Percentiles rank a stretch among this genome's conserved stretches.
These are phyloP conservation scores for Mixornis gularis DNA, from an alignment of 2,113 vertebrate genomes.

Conservation along the genomic window DNA sequence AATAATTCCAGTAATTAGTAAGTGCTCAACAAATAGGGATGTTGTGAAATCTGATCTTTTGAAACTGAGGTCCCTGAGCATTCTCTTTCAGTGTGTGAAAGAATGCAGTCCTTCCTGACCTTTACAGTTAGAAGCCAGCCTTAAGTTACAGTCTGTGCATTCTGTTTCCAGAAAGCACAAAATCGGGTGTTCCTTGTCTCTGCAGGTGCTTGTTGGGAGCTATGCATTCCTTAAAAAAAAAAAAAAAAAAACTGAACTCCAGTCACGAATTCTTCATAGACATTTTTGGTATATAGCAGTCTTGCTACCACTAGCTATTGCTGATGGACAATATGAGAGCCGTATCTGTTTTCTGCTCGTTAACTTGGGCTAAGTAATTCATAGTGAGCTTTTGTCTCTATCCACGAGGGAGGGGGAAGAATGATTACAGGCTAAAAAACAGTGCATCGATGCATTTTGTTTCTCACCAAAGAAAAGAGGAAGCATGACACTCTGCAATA, in stretches of 20 bases:
- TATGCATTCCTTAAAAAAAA: neutral
- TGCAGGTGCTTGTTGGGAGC: neutral
- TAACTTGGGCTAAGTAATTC: neutral
- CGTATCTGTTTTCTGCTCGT: neutral
- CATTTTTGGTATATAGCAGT: neutral
- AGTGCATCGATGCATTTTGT: neutral
- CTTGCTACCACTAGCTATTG: neutral
- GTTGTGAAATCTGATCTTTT: neutral
- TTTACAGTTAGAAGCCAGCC: neutral
- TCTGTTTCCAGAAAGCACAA: neutral
- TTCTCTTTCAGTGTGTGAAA: neutral
- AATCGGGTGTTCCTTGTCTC: neutral
- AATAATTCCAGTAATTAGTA: neutral
- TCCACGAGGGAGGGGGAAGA: neutral
- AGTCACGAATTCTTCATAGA: too few relatives aligned
- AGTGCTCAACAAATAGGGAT: neutral
- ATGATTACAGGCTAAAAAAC: neutral
- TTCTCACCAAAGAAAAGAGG: neutral
- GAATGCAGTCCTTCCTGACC: neutral
- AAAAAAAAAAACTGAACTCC: neutral
- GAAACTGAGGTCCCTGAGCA: neutral
- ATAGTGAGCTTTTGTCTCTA: neutral
- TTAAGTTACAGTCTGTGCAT: rapidly evolving
- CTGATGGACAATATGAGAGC: neutral
- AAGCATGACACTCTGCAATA: rapidly evolving